These are phyloP conservation scores for Suricata suricatta DNA, from an alignment of 2,113 vertebrate genomes.

Conservation along the genomic window DNA sequence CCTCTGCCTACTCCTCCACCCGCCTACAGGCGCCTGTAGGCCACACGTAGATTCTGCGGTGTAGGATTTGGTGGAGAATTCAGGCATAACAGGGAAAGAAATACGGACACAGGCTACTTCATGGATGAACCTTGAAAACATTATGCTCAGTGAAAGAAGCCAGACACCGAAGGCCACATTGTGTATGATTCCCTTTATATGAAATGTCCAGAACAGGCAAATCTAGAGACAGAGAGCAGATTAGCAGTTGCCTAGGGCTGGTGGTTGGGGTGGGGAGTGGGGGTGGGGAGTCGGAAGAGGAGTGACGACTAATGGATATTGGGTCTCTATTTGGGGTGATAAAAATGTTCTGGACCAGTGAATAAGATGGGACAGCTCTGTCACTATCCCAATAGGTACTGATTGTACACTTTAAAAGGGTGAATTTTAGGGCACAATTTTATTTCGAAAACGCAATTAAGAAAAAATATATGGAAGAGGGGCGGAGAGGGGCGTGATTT, in stretches of 20 bases:
- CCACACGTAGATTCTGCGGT: neutral
- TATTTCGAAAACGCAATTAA: neutral
- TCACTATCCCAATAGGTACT: neutral
- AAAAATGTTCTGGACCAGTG: neutral
- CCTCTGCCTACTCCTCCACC: neutral
- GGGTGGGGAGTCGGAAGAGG: no score
- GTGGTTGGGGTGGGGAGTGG: no score
- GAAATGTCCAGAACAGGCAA: neutral
- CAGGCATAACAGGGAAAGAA: neutral
- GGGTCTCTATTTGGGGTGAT: neutral
- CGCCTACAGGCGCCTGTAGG: neutral
- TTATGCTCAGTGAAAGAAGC: neutral
- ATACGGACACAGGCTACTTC: neutral
- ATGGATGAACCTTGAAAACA: neutral
- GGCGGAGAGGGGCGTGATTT: neutral
- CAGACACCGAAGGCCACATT: neutral
- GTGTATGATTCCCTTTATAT: neutral
- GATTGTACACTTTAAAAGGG: neutral
- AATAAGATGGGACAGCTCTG: neutral
- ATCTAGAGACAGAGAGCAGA: neutral
- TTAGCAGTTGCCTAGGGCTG: neutral
- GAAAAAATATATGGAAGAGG: neutral
- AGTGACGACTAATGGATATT: neutral
- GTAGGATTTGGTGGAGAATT: neutral
- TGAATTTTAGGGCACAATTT: neutral